These are phyloP conservation scores for Cataglyphis rosenhaueri DNA, from an alignment of 2,888 invertebrate species.

Conservation along the genomic window DNA sequence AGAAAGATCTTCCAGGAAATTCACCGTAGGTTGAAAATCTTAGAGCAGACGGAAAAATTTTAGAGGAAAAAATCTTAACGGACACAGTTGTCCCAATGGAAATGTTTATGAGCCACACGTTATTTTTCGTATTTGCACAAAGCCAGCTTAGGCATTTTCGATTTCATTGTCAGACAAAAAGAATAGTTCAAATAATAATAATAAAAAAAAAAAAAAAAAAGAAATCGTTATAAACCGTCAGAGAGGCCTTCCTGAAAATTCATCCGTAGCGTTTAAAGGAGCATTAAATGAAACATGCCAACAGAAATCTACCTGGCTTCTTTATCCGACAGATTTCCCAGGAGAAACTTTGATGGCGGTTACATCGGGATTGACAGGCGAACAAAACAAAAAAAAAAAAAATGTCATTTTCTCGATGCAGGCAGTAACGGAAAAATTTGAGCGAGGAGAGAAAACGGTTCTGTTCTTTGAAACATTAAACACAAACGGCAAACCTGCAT, in stretches of 20 bases:
- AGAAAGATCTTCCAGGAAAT: too few relatives aligned
- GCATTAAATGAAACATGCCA: slow-evolving; percentile 67
- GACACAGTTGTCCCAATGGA: background rate
- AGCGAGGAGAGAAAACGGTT: background rate
- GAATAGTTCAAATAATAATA: slow-evolving; percentile 29
- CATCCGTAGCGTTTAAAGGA: slow-evolving; percentile 62
- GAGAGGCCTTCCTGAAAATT: slow-evolving; percentile 78
- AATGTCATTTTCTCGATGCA: slow-evolving; percentile 1
- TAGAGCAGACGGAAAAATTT: background rate
- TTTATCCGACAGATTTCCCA: slow-evolving; percentile 66
- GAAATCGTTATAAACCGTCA: slow-evolving; percentile 56
- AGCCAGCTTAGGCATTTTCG: slow-evolving; percentile 43
- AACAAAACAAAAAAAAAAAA: slow-evolving; percentile 4
- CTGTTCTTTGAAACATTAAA: slow-evolving; percentile 7
- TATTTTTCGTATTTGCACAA: slow-evolving; percentile 23
- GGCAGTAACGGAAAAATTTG: background rate
- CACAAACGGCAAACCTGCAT: background rate
- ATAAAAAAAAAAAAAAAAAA: slow-evolving; percentile 54
- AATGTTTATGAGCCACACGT: background rate
- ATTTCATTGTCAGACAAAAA: background rate
- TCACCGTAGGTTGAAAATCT: too few relatives aligned
- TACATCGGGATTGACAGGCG: slow-evolving; percentile 37
- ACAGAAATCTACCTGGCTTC: slow-evolving; percentile 63
- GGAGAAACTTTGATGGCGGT: slow-evolving; percentile 47
- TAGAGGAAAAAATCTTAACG: background rate